phyloP scores from a whole-genome alignment of 2,113 vertebrate species.

The Oostethus manadensis region DNA sequence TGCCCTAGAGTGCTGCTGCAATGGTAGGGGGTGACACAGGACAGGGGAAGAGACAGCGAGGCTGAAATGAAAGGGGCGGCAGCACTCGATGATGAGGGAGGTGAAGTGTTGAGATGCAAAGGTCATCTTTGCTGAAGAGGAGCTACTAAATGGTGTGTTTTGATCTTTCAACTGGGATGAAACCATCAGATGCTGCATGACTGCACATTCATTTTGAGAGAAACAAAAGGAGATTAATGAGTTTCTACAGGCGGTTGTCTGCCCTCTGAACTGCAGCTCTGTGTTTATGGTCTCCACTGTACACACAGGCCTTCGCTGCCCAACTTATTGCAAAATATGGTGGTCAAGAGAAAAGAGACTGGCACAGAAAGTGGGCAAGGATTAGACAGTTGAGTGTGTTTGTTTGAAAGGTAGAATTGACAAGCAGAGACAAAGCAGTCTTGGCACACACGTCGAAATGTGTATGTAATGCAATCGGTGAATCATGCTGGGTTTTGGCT shows the following conservation, averaged over 20 bases:
- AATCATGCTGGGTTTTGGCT: too few species aligned
- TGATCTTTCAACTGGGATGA: conserved; percentile 49
- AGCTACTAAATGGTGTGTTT: conserved; percentile 54
- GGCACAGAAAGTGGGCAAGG: conserved; percentile 20
- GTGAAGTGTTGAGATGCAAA: conserved; percentile 47
- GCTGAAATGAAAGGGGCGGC: conserved; percentile 9
- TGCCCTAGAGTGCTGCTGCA: conserved; percentile 31
- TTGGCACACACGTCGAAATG: too few species aligned
- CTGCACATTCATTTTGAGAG: conserved; percentile 33
- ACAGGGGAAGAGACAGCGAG: conserved; percentile 12
- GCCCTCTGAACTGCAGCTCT: conserved; percentile 57
- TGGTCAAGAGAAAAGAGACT: conserved; percentile 19
- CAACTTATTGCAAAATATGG: conserved; percentile 25
- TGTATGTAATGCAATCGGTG: too few species aligned
- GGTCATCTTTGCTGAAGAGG: conserved; percentile 43
- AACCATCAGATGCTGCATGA: conserved; percentile 28
- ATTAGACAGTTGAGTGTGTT: conserved; percentile 14
- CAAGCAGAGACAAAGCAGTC: too few species aligned
- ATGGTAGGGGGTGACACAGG: background rate
- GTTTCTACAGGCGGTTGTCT: conserved; percentile 46
- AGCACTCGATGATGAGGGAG: conserved; percentile 23
- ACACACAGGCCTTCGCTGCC: conserved; percentile 31
- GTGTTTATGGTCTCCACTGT: conserved; percentile 51
- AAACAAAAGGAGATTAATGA: conserved; percentile 58
- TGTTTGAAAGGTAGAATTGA: background rate